phyloP scores from a whole-genome alignment of 1,140 invertebrate species.

The Aradophagus sp. region DNA sequence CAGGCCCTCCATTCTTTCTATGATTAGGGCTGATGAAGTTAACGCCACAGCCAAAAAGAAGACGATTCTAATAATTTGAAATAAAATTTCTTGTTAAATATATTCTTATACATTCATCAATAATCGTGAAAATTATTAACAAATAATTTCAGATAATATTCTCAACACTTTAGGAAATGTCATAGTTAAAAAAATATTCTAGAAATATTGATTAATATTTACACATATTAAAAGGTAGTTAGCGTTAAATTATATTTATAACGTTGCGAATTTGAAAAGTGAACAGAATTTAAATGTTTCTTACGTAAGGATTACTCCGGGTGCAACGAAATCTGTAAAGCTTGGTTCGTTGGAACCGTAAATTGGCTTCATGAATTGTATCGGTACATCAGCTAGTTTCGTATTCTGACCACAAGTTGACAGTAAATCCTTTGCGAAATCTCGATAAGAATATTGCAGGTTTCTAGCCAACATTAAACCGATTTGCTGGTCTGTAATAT shows the following conservation, averaged over 20 bases:
- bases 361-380: conserved; percentile 87
- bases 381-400: conserved; percentile 87
- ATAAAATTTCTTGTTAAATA: too few species aligned
- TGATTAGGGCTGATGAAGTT: conserved; percentile 92
- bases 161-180: too few species aligned
- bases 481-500: conserved; percentile 87
- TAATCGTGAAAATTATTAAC: too few species aligned
- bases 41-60: conserved; percentile 96
- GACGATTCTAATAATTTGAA: conserved; percentile 84
- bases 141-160: too few species aligned
- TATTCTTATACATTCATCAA: too few species aligned
- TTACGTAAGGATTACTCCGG: conserved; percentile 94
- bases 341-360: conserved; percentile 91
- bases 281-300: too few species aligned
- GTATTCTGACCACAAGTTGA: conserved; percentile 83
- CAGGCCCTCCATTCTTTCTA: conserved; percentile 92
- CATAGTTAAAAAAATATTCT: too few species aligned
- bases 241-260: too few species aligned
- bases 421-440: conserved; percentile 83
- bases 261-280: too few species aligned
- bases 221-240: too few species aligned
- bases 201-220: too few species aligned
- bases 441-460: conserved; percentile 85
- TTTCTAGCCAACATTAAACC: conserved; percentile 87
- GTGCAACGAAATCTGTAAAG: conserved; percentile 96